Conservation (phyloP, 2,113 vertebrate species). For the Casuarius casuarius region DNA sequence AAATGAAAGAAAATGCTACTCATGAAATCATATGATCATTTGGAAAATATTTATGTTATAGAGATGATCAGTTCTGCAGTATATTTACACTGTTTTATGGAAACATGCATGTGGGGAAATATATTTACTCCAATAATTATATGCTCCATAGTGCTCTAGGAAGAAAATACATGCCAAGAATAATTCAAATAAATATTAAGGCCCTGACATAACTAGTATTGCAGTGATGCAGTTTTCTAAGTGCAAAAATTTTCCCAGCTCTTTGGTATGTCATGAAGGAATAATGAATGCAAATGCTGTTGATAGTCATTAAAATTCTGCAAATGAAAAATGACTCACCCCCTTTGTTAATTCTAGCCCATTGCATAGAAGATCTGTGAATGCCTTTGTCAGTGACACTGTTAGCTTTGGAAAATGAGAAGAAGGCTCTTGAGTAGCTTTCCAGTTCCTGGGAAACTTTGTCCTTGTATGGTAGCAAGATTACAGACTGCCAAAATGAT, state of each 20-base stretch:
- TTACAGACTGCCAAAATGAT: neutral
- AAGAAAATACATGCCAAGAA: neutral
- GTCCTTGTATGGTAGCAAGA: slow-evolving; percentile 19
- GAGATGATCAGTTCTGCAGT: neutral
- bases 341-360: slow-evolving; percentile 70
- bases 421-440: neutral
- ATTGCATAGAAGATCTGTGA: slow-evolving; percentile 67
- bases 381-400: slow-evolving; percentile 66
- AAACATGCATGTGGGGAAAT: neutral
- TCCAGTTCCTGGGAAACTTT: slow-evolving; percentile 6
- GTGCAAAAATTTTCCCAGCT: slow-evolving; percentile 17
- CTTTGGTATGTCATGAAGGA: slow-evolving; percentile 48
- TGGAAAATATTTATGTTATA: slow-evolving; percentile 10
- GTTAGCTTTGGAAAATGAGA: slow-evolving; percentile 21
- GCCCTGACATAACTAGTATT: slow-evolving; percentile 14
- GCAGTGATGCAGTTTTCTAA: slow-evolving; percentile 19
- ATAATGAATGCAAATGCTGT: slow-evolving; percentile 70
- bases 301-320: slow-evolving; percentile 77
- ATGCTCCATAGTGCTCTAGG: neutral
- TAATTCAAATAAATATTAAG: slow-evolving; percentile 53
- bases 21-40: neutral
- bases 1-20: neutral
- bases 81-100: slow-evolving; percentile 19
- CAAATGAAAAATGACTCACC: slow-evolving; percentile 78
- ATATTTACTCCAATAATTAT: slow-evolving; percentile 41